Percentiles rank a stretch among this genome's conserved stretches.
These are phyloP conservation scores for Cosmorhoe ocellata DNA, from an alignment of 2,888 invertebrate genomes.

Conservation along the genomic window DNA sequence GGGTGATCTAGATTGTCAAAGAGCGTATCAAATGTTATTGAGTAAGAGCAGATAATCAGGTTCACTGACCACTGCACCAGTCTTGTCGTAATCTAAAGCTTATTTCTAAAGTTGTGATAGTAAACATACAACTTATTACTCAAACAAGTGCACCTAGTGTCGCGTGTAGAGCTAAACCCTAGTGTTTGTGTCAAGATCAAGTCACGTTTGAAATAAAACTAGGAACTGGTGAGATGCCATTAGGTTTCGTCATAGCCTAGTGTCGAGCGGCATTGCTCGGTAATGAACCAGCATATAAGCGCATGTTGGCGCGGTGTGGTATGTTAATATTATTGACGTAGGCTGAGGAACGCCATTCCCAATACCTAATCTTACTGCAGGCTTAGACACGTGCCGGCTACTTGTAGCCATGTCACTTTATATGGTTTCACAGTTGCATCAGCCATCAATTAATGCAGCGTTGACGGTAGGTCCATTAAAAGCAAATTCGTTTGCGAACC, in stretches of 20 bases:
- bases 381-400: neutral
- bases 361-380: slow-evolving; percentile 4
- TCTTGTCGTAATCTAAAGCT: too few relatives aligned
- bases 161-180: slow-evolving; percentile 16
- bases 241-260: slow-evolving; percentile 28
- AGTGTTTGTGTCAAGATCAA: slow-evolving; percentile 20
- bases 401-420: neutral
- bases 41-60: too few relatives aligned
- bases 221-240: slow-evolving; percentile 22
- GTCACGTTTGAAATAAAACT: slow-evolving; percentile 28
- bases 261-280: slow-evolving; percentile 30
- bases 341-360: slow-evolving; percentile 23
- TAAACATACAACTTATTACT: slow-evolving; percentile 2
- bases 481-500: too few relatives aligned
- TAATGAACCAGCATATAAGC: slow-evolving; percentile 29
- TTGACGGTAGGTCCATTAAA: too few relatives aligned
- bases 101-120: neutral
- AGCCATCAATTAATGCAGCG: too few relatives aligned
- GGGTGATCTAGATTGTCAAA: too few relatives aligned
- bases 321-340: slow-evolving; percentile 30
- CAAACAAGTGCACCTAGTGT: slow-evolving; percentile 5
- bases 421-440: neutral
- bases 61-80: too few relatives aligned
- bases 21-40: too few relatives aligned
- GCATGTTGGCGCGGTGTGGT: slow-evolving; percentile 23